Evolutionary conservation across 2,797 vertebrate genomes (phyloP).

Genomic region (Xenops minutus): DNA sequence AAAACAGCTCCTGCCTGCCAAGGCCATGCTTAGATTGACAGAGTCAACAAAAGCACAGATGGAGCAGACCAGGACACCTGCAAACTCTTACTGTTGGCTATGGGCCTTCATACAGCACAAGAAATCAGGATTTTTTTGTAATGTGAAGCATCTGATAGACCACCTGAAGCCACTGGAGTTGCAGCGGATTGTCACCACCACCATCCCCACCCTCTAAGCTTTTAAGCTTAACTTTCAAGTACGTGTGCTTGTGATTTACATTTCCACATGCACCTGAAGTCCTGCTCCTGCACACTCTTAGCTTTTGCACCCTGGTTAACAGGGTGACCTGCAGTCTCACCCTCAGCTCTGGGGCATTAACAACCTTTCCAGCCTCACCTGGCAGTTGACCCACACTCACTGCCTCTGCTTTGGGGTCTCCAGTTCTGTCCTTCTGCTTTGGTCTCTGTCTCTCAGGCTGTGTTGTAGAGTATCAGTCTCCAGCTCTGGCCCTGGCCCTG

Average conservation of each 20-base stretch:
- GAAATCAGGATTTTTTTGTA: not conserved
- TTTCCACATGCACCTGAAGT: not conserved
- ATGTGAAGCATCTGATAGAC: not conserved
- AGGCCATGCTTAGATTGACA: constrained; percentile 21
- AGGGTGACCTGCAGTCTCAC: not conserved
- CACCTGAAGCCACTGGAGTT: not conserved
- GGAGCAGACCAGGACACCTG: constrained; percentile 44
- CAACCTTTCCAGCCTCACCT: not conserved
- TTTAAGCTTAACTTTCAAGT: not conserved
- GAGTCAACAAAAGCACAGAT: constrained; percentile 52
- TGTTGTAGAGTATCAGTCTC: not conserved
- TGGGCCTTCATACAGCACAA: not conserved
- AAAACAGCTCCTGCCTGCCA: constrained; percentile 20
- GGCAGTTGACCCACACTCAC: not conserved
- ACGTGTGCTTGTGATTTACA: not conserved
- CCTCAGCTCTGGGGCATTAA: not conserved
- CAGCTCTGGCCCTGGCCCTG: not conserved
- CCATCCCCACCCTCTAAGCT: fast-evolving
- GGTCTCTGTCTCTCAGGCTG: not conserved
- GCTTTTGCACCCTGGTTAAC: not conserved
- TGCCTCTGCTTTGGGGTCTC: not conserved
- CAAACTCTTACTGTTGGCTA: constrained; percentile 18
- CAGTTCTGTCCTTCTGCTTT: not conserved
- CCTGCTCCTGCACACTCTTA: not conserved
- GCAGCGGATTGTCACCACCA: not conserved